A percentile compares a stretch with the other conserved stretches of the same genome.
These are phyloP conservation scores for Labrus mixtus DNA, from an alignment of 2,113 vertebrate species.

Conservation along the genomic window DNA sequence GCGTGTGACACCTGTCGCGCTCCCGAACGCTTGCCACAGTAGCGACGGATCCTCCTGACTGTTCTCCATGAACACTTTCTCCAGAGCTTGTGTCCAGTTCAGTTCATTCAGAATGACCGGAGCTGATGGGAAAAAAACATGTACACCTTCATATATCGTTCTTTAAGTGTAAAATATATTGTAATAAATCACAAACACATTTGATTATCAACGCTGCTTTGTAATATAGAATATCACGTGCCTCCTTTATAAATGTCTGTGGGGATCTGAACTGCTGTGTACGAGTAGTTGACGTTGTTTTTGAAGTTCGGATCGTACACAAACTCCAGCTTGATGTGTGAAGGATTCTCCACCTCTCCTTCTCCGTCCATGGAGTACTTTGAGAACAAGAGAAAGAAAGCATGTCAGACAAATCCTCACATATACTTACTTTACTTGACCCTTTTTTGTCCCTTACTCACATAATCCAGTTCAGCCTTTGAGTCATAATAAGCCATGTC, in stretches of 20 bases:
- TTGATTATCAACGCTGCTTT: background rate
- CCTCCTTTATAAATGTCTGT: slow-evolving; percentile 99
- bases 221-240: slow-evolving; percentile 77
- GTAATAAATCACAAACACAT: background rate
- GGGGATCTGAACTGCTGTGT: slow-evolving; percentile 97
- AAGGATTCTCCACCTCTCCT: slow-evolving; percentile 89
- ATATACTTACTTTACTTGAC: background rate
- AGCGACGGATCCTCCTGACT: slow-evolving; percentile 92
- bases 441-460: slow-evolving; percentile 80
- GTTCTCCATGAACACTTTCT: slow-evolving; percentile 96
- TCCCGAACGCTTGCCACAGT: slow-evolving; percentile 98
- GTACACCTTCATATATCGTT: background rate
- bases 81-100: slow-evolving; percentile 96
- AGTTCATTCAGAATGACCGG: slow-evolving; percentile 96
- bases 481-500: slow-evolving; percentile 97
- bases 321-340: slow-evolving; percentile 93
- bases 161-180: background rate
- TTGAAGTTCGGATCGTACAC: slow-evolving; percentile 96
- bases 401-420: background rate
- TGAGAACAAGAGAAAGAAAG: background rate
- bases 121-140: slow-evolving; percentile 78
- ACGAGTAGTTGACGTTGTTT: slow-evolving; percentile 97
- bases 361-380: slow-evolving; percentile 86
- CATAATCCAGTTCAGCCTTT: slow-evolving; percentile 95
- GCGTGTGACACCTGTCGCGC: slow-evolving; percentile 95